Evolutionary conservation across 2,797 vertebrate species (phyloP).

Genomic region (Hydrocynus forskahlii): DNA sequence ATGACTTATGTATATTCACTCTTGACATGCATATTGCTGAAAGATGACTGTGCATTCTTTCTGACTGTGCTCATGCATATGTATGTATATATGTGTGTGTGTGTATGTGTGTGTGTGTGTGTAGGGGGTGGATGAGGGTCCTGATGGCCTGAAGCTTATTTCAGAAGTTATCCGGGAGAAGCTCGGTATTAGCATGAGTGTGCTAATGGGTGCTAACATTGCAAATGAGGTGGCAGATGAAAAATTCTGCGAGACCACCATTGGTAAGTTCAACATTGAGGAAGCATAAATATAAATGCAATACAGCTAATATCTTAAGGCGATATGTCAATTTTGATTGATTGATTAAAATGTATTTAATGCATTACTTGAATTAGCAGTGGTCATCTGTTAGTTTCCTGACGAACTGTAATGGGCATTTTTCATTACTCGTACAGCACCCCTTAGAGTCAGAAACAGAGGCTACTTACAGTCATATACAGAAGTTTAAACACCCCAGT

Average conservation of each 20-base stretch:
- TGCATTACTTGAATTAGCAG: no score
- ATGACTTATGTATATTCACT: constrained; percentile 15
- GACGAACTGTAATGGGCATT: no score
- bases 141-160: constrained; percentile 92
- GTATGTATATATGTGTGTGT: constrained; percentile 6
- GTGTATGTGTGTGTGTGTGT: constrained; percentile 59
- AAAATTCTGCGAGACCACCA: constrained; percentile 98
- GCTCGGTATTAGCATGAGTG: constrained; percentile 88
- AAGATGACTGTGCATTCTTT: constrained; percentile 23
- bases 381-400: no score
- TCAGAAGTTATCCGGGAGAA: constrained; percentile 92
- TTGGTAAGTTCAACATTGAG: constrained; percentile 78
- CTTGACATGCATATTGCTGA: not conserved
- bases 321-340: no score
- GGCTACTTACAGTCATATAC: no score
- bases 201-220: constrained; percentile 98
- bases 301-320: not conserved
- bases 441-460: no score
- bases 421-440: no score
- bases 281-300: not conserved
- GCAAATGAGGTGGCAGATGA: constrained; percentile 94
- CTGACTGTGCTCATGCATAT: not conserved
- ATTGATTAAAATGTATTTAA: no score
- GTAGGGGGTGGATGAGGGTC: constrained; percentile 93
- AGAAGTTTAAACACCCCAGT: no score